phyloP scores from a whole-genome alignment of 2,888 invertebrate genomes.

The Pristionchus mayeri region DNA sequence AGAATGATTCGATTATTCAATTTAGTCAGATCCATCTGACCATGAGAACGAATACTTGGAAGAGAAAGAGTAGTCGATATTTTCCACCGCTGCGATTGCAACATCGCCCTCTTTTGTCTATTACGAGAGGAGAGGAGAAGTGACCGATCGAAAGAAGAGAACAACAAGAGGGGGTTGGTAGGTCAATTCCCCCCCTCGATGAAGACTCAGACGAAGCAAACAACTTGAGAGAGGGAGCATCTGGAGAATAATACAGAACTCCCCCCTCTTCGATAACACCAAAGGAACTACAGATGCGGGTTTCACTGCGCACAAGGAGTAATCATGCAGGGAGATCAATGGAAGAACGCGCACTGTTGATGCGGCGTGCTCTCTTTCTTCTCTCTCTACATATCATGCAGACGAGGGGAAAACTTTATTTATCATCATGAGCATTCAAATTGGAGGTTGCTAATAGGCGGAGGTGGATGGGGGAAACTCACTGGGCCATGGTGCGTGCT shows the following conservation, averaged over 20 bases:
- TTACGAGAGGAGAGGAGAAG: not conserved
- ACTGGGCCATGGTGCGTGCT: not conserved
- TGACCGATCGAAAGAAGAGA: not conserved
- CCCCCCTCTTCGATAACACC: slow-evolving; percentile 1
- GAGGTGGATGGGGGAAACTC: not conserved
- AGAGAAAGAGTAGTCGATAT: not conserved
- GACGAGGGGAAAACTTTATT: too few species aligned
- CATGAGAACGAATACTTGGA: not conserved
- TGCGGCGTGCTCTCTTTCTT: too few species aligned
- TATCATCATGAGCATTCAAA: not conserved
- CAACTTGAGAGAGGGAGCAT: not conserved
- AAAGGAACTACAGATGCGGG: too few species aligned
- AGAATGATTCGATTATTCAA: not conserved
- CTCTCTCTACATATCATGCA: too few species aligned
- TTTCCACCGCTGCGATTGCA: not conserved
- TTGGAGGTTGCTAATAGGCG: not conserved
- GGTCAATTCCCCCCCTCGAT: too few species aligned
- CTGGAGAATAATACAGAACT: not conserved
- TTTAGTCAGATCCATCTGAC: not conserved
- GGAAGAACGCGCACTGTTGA: too few species aligned
- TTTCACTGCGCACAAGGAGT: too few species aligned
- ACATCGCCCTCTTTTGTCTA: not conserved
- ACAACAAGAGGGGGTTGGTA: not conserved
- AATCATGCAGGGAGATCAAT: too few species aligned
- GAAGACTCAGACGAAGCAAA: too few species aligned